Evolutionary conservation across 2,797 vertebrate genomes (phyloP), one percentile per base, ranked within the genome.

Genomic region (Ptychadena robeensis): DNA sequence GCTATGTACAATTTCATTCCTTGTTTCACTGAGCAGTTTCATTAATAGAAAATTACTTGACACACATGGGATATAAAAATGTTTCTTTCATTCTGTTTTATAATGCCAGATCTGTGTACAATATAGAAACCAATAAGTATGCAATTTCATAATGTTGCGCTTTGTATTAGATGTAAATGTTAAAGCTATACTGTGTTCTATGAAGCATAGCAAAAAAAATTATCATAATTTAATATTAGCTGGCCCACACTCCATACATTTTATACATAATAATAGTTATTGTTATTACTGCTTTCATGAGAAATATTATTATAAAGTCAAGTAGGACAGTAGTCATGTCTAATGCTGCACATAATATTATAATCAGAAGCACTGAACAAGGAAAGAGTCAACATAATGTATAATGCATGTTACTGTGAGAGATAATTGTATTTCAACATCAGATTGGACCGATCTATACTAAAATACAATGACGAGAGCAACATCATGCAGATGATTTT

Each of bases 341-440:
- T 63, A 71, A 27, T 28, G n/a, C 53, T 72, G 34, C 22, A 44
- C 28, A 72, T 38, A 63, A 38, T 80, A 63, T 71, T 71, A 80
- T 71, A 71, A 80, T 71, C 69, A 31, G 28, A 73, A 70, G 27
- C 31, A 79, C n/a, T 37, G 22, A 44, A 68, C 31, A 53, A 69
- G 72, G 15, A 22, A 73, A 72, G 40, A 70, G 77, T 69, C 66
- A 79, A 70, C n/a, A 35, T 79, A 61, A 79, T 79, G 66, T 35
- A 79, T 79, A 59, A 70, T 79, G 65, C 53, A 79, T 61, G 77
- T 79, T 38, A 71, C 34, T 72, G 11, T n/a, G 37, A 32, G 27
- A 71, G 68, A 64, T 44, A 72, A 72, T 61, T 79, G 32, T 30
- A 66, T 79, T 79, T 69, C 48, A 31, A 9, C 68, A 71, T 59